These are phyloP conservation scores for Noctua janthina DNA, from an alignment of 2,888 invertebrate genomes.

Conservation along the genomic window DNA sequence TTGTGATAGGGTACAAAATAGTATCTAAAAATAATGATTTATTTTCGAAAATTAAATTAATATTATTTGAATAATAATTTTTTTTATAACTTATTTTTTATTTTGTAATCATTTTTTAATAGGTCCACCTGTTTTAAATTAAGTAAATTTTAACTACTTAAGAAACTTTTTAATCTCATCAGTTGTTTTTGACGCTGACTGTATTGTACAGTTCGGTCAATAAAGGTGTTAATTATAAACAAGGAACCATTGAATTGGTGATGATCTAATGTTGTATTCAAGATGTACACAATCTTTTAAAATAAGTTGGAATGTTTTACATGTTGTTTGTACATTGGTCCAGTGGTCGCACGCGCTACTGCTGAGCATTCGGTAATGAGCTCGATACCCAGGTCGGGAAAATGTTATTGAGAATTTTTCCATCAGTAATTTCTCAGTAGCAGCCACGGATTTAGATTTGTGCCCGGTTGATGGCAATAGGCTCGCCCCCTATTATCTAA, in stretches of 20 bases:
- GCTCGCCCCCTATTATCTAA: neutral
- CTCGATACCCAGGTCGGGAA: neutral
- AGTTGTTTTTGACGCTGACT: neutral
- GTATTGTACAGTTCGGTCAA: constrained; percentile 7
- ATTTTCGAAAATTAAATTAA: neutral
- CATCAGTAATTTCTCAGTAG: neutral
- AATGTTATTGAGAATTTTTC: neutral
- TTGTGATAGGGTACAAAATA: too few relatives aligned
- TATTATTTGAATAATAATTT: neutral
- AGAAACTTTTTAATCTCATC: neutral
- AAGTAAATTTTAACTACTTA: neutral
- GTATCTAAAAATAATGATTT: neutral
- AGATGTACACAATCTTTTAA: neutral
- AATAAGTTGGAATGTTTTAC: neutral
- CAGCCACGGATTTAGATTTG: neutral
- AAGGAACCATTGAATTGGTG: constrained; percentile 10
- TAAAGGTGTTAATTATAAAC: constrained; percentile 35
- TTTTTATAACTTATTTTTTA: neutral
- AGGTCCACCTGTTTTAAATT: neutral
- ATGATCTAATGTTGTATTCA: constrained; percentile 35
- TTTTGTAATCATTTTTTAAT: neutral
- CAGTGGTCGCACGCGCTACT: neutral
- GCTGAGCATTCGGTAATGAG: neutral
- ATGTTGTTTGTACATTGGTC: neutral
- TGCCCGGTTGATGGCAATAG: neutral